A percentile compares a stretch with the other conserved stretches of the same genome.
Conservation (phyloP, 2,113 vertebrate species). For the Alethe castanea region DNA sequence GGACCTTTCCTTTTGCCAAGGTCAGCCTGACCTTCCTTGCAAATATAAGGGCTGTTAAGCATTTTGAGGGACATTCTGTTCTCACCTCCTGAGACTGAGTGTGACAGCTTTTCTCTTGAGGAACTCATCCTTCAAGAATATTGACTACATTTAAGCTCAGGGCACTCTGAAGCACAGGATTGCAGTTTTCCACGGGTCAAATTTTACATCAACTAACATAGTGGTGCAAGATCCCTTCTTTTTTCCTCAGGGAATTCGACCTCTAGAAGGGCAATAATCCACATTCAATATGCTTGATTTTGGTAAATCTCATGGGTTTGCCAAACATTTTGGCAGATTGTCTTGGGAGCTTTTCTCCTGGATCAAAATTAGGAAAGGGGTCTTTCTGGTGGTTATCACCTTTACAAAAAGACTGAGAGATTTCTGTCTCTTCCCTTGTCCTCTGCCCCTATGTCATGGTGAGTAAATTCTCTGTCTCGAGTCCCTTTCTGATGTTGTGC, state of each 20-base stretch:
- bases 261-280: background rate
- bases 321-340: background rate
- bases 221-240: background rate
- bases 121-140: background rate
- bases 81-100: background rate
- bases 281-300: background rate
- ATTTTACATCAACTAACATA: background rate
- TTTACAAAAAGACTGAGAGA: background rate
- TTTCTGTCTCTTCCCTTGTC: background rate
- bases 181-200: background rate
- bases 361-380: background rate
- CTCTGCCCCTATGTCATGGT: rapidly evolving
- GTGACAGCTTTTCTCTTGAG: background rate
- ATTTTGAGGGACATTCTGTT: background rate
- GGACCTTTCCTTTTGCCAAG: background rate
- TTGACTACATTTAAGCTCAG: background rate
- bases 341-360: background rate
- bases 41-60: background rate
- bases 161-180: background rate
- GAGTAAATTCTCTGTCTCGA: background rate
- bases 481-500: background rate
- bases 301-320: background rate
- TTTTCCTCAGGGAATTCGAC: background rate
- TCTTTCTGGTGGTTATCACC: background rate
- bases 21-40: background rate